Evolutionary conservation across 2,888 invertebrate species (phyloP), one percentile per base, ranked within the genome.

Genomic region (Conchocele bisecta): DNA sequence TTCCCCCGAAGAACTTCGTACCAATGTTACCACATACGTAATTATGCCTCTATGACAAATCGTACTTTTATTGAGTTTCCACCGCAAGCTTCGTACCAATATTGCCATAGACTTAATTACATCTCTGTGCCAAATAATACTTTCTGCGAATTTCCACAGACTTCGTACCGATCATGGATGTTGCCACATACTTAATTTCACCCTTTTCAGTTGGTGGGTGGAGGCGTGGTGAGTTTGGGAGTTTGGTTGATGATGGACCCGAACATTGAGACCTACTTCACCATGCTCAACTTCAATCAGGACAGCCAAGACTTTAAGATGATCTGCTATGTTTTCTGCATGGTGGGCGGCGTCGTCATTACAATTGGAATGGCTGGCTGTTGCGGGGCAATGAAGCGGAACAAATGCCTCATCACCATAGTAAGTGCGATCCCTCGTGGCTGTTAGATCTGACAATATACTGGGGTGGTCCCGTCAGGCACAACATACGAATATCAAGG

Each of bases 161-260:
- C n/a, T n/a, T n/a, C n/a, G n/a, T n/a, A n/a, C n/a, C n/a, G n/a
- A n/a, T n/a, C n/a, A n/a, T n/a, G n/a, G n/a, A n/a, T n/a, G n/a
- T n/a, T n/a, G n/a, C n/a, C n/a, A n/a, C n/a, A n/a, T n/a, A n/a
- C n/a, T n/a, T n/a, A n/a, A n/a, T n/a, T n/a, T n/a, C n/a, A n/a
- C n/a, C n/a, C n/a, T n/a, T n/a, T n/a, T 7, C 33, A 75, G 75
- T 58, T 72, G 0, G 39, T 48, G 1, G 75, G 75, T 0, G 56
- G 63, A 24, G 75, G 65, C 2, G 22, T 51, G 1, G 24, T 54
- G 1, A 68, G 46, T 15, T 37, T 75, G 6, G 75, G 75, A 7
- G 57, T 72, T 2, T 75, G 75, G 75, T 44, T 75, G 44, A 59
- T 72, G 75, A 71, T 68, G 65, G 75, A 75, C 28, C 67, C 75